Base-by-base conservation (phyloP, 2,888 invertebrate species). In the Aphidoletes aphidimyza region DNA sequence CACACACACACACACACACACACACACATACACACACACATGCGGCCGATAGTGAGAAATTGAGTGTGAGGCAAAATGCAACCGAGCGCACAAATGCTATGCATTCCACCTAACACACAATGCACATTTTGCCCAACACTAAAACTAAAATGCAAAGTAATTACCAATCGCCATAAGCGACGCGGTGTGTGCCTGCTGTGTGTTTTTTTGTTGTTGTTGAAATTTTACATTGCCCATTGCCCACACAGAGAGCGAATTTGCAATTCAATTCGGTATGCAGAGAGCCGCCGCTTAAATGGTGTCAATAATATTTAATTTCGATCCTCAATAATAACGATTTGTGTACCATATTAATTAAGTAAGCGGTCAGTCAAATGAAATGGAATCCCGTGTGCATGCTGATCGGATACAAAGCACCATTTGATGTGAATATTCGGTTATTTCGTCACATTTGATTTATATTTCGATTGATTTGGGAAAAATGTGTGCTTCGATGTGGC, bases 261-360 rank as follows among this genome's bases (percentile, higher is more conserved):
- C 69, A 69, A 69, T 69, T 69, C 69, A 8, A 69, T 22, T 69
- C 69, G 30, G 69, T 69, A 69, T 69, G 69, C 69, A 69, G 42
- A 30, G 19, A 14, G 69, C 14, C 5, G 11, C 11, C 11, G 69
- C 69, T 69, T 69, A 69, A 69, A 69, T 30, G 69, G 69, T 69
- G 69, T 69, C 69, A 69, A 69, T 69, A 69, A 69, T 69, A 69
- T 69, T 69, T 30, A 69, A 69, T 69, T 69, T 69, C 69, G 69
- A n/a, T 69, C 69, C 69, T 69, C 30, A 30, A 69, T 69, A 69
- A 69, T 69, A 69, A 2, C 69, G 69, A 69, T 69, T 69, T 69
- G 30, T 22, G 30, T 30, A 69, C 30, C 69, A 69, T 69, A 69
- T 69, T 69, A 69, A 69, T 69, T 69, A 34, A 69, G 69, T 69